phyloP scores from a whole-genome alignment of 2,888 invertebrate species.

The Drosophila helvetica region DNA sequence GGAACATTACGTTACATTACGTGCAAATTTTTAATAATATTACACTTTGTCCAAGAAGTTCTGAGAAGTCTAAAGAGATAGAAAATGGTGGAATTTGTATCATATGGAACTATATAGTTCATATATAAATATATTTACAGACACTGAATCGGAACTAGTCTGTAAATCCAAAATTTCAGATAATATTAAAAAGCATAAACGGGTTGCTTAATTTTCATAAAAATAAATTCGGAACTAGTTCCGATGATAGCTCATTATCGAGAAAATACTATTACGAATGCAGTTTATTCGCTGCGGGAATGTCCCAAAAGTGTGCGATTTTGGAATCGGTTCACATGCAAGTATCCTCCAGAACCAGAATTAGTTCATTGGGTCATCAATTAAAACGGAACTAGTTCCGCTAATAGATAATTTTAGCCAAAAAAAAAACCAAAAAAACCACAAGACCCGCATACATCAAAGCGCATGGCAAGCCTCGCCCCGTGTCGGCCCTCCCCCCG shows the following conservation, averaged over 20 bases:
- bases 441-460: neutral
- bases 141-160: neutral
- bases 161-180: neutral
- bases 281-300: neutral
- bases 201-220: too few species aligned
- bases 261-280: neutral
- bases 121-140: too few species aligned
- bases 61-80: too few species aligned
- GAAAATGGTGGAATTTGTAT: too few species aligned
- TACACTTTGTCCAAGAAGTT: too few species aligned
- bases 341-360: neutral
- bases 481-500: neutral
- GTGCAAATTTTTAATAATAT: too few species aligned
- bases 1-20: too few species aligned
- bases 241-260: neutral
- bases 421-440: neutral
- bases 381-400: constrained; percentile 22
- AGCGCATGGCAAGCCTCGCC: neutral
- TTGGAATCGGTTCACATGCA: too few species aligned
- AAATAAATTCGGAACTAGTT: neutral
- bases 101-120: too few species aligned
- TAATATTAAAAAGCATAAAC: too few species aligned
- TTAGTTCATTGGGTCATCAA: neutral
- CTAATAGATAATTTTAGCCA: neutral
- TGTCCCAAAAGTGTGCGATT: too few species aligned